phyloP scores from a whole-genome alignment of 2,888 invertebrate species.

The Melinopterus prodromus region DNA sequence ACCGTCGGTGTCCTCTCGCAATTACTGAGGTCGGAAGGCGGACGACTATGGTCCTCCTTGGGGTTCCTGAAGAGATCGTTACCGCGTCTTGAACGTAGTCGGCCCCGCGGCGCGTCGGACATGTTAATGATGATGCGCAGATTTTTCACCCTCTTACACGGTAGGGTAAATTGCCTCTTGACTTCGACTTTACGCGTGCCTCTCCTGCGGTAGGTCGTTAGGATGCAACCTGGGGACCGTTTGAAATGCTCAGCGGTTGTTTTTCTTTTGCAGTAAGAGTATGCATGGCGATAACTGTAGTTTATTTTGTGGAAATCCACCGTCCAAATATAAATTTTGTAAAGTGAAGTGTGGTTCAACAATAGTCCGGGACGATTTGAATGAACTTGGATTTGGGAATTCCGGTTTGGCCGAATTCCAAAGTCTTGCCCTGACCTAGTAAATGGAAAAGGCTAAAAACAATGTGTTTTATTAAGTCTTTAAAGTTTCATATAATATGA shows the following conservation, averaged over 20 bases:
- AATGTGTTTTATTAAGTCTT: too few relatives aligned
- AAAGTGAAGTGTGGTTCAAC: too few relatives aligned
- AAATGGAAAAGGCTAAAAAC: too few relatives aligned
- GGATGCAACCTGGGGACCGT: not conserved
- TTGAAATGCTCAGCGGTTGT: not conserved
- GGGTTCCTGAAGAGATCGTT: not conserved
- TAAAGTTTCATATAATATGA: too few relatives aligned
- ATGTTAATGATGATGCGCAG: constrained; percentile 16
- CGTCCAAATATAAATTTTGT: too few relatives aligned
- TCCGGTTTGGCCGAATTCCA: too few relatives aligned
- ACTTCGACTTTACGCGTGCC: not conserved
- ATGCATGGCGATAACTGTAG: not conserved
- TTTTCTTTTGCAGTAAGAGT: not conserved
- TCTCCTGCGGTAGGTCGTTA: not conserved
- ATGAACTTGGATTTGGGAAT: too few relatives aligned
- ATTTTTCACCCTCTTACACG: constrained; percentile 21
- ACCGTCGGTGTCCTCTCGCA: constrained; percentile 17
- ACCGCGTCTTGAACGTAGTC: constrained; percentile 11
- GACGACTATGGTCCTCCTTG: not conserved
- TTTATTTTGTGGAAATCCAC: too few relatives aligned
- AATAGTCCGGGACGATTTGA: too few relatives aligned
- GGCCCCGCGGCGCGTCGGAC: constrained; percentile 15
- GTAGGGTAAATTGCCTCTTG: constrained; percentile 7
- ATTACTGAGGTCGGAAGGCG: not conserved
- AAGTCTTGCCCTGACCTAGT: too few relatives aligned